phyloP scores from a whole-genome alignment of 2,113 vertebrate species.

The Arothron firmamentum region DNA sequence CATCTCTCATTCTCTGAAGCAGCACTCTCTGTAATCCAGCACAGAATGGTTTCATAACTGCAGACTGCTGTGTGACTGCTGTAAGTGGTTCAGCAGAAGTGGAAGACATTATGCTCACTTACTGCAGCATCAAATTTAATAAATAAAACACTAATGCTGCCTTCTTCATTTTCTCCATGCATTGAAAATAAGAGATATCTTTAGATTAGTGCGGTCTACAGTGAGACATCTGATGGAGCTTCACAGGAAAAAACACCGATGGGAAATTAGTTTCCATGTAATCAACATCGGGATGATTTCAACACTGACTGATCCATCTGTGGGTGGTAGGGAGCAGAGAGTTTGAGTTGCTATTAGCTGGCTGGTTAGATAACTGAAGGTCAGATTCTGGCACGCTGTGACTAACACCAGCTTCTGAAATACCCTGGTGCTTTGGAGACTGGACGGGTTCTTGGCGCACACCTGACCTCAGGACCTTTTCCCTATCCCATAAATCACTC shows the following conservation, averaged over 20 bases:
- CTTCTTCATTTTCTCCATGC: no score
- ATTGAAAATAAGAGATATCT: no score
- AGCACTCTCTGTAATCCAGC: conserved; percentile 22
- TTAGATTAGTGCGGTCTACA: no score
- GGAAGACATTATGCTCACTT: background rate
- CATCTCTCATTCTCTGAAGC: conserved; percentile 8
- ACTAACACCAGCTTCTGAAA: conserved; percentile 62
- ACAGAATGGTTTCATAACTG: conserved; percentile 26
- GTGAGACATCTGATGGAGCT: no score
- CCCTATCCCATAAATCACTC: background rate
- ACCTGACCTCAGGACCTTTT: conserved; percentile 42
- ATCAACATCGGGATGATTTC: no score
- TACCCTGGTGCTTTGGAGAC: conserved; percentile 47
- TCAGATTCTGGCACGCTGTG: conserved; percentile 36
- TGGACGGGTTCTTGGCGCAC: conserved; percentile 26
- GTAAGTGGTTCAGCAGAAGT: background rate
- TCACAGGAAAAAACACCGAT: no score
- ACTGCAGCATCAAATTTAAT: no score
- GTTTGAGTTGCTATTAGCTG: conserved; percentile 25
- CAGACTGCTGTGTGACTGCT: conserved; percentile 1
- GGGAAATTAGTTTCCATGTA: no score
- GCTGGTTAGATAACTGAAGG: conserved; percentile 62
- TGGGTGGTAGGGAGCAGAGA: background rate
- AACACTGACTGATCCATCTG: conserved; percentile 5
- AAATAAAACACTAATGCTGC: no score